phyloP scores from a whole-genome alignment of 37 sponge, comb jelly and placozoan species.

The Petrosia ficiformis region DNA sequence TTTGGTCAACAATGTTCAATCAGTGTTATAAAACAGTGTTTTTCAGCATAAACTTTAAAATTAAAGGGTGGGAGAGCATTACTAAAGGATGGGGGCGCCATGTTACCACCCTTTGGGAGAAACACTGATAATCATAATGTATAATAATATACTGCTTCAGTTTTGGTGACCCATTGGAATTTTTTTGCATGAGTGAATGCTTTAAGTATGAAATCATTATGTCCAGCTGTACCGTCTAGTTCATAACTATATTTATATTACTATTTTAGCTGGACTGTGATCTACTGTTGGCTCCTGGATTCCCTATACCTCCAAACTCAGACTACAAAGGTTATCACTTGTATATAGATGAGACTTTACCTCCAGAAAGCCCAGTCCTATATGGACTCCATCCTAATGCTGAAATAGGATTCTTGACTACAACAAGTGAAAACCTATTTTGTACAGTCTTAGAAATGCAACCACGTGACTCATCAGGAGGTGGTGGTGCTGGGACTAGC shows the following conservation, averaged over 20 bases:
- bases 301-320: constrained; percentile 80
- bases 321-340: constrained; percentile 89
- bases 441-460: constrained; percentile 99
- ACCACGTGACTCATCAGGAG: constrained; percentile 88
- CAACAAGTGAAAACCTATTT: constrained; percentile 91
- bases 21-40: no score
- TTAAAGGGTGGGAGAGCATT: no score
- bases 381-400: constrained; percentile 99
- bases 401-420: constrained; percentile 97
- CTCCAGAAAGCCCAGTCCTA: constrained; percentile 95
- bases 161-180: not conserved
- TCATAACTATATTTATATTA: no score
- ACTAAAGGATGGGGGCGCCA: no score
- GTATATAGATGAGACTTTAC: constrained; percentile 91
- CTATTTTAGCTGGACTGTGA: constrained; percentile 77
- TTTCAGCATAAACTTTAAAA: no score
- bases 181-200: no score
- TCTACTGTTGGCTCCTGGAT: constrained; percentile 83
- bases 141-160: no score
- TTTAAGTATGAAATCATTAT: no score
- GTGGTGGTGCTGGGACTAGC: constrained; percentile 74
- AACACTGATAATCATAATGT: no score
- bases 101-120: no score
- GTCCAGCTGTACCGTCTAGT: no score
- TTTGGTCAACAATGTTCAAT: no score